A percentile compares a stretch with the other conserved stretches of the same genome.
These are phyloP conservation scores for Polyommatus icarus DNA, from an alignment of 2,888 invertebrate genomes.

Conservation along the genomic window DNA sequence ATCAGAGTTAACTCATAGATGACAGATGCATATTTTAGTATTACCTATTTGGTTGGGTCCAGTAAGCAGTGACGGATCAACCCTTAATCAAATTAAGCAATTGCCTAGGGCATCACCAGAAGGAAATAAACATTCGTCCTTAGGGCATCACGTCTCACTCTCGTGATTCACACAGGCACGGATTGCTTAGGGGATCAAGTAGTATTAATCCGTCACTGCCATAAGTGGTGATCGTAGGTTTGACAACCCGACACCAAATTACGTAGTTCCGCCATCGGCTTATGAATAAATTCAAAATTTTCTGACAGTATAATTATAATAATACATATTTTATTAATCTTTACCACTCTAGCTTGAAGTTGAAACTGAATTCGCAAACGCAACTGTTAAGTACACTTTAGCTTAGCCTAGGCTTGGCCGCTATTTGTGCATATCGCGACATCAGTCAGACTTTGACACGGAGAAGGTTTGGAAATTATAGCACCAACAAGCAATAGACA, in stretches of 20 bases:
- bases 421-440: neutral
- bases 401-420: neutral
- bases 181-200: no score
- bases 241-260: neutral
- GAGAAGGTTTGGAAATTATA: neutral
- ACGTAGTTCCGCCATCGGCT: neutral
- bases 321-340: neutral
- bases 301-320: neutral
- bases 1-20: neutral
- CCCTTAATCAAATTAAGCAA: no score
- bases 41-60: no score
- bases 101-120: no score
- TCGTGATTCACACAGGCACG: no score
- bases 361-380: neutral
- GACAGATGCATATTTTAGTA: no score
- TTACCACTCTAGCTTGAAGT: slow-evolving; percentile 1
- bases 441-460: slow-evolving; percentile 7
- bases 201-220: no score
- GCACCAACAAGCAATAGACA: neutral
- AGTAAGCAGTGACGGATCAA: no score
- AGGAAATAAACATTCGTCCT: no score
- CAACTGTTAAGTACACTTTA: neutral
- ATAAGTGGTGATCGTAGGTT: neutral
- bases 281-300: neutral
- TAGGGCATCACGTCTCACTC: no score